phyloP scores from a whole-genome alignment of 2,888 invertebrate genomes.

The Melipona beecheii region DNA sequence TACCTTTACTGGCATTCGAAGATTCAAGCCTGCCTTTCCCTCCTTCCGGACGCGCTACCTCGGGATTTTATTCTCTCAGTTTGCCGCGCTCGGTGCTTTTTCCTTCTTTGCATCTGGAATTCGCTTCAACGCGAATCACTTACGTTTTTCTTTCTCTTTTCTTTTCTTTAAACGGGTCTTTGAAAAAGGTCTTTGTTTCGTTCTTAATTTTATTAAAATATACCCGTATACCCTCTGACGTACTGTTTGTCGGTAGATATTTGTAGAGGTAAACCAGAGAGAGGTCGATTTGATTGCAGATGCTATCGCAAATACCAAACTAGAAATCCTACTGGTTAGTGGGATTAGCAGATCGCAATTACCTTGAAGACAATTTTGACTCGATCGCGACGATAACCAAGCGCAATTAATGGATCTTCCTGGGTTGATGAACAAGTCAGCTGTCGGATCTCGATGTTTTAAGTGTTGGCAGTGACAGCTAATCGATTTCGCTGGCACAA shows the following conservation, averaged over 20 bases:
- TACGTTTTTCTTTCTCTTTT: neutral
- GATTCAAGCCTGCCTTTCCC: constrained; percentile 15
- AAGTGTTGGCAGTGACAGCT: constrained; percentile 58
- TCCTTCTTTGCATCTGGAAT: neutral
- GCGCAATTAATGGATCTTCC: constrained; percentile 22
- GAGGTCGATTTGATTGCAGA: too few species aligned
- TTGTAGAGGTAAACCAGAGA: too few species aligned
- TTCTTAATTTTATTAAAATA: too few species aligned
- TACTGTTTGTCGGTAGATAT: too few species aligned
- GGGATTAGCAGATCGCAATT: too few species aligned
- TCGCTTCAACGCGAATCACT: neutral
- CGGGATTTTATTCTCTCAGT: constrained; percentile 25
- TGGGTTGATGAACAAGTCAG: constrained; percentile 46
- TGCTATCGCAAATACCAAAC: too few species aligned
- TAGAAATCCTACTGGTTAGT: too few species aligned
- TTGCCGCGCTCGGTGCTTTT: neutral
- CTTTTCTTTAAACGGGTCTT: too few species aligned
- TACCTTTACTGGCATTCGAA: constrained; percentile 44
- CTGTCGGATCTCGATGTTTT: constrained; percentile 53
- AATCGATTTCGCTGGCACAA: constrained; percentile 60
- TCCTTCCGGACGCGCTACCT: neutral
- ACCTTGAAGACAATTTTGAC: neutral
- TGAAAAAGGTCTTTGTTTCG: too few species aligned
- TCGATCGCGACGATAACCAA: neutral
- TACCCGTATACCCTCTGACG: too few species aligned